phyloP scores from a whole-genome alignment of 2,888 invertebrate genomes.

The Lasioglossum marginatum region DNA sequence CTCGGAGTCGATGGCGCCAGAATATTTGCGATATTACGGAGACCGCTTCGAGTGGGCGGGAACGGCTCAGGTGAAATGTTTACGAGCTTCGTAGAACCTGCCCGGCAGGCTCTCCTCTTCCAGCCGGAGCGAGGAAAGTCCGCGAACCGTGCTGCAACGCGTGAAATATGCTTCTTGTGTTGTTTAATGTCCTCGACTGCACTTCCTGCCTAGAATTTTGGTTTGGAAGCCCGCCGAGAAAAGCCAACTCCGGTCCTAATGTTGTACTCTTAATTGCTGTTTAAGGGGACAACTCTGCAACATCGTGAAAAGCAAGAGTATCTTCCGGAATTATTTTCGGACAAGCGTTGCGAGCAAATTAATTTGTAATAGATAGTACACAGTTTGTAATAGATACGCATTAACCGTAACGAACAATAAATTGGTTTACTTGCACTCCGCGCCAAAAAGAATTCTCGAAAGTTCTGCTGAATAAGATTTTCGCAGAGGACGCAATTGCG shows the following conservation, averaged over 20 bases:
- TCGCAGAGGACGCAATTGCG: background rate
- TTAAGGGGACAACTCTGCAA: background rate
- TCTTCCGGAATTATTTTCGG: background rate
- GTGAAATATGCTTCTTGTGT: conserved; percentile 7
- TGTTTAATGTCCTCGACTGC: background rate
- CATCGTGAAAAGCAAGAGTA: background rate
- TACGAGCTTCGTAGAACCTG: conserved; percentile 34
- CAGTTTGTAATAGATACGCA: background rate
- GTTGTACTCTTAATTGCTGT: background rate
- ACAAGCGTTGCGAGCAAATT: background rate
- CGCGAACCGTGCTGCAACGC: background rate
- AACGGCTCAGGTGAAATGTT: conserved; percentile 43
- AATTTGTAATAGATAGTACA: background rate
- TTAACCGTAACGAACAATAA: background rate
- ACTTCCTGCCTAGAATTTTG: background rate
- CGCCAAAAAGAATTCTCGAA: background rate
- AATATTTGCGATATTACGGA: conserved; percentile 61
- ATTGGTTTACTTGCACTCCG: background rate
- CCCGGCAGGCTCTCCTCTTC: background rate
- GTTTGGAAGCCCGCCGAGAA: background rate
- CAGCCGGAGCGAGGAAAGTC: background rate
- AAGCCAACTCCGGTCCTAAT: background rate
- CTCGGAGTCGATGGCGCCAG: conserved; percentile 42
- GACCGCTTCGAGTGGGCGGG: conserved; percentile 52
- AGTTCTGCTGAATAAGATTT: background rate